Evolutionary conservation across 2,888 invertebrate genomes (phyloP), one percentile per base, ranked within the genome.

Genomic region (Ochropleura leucogaster): DNA sequence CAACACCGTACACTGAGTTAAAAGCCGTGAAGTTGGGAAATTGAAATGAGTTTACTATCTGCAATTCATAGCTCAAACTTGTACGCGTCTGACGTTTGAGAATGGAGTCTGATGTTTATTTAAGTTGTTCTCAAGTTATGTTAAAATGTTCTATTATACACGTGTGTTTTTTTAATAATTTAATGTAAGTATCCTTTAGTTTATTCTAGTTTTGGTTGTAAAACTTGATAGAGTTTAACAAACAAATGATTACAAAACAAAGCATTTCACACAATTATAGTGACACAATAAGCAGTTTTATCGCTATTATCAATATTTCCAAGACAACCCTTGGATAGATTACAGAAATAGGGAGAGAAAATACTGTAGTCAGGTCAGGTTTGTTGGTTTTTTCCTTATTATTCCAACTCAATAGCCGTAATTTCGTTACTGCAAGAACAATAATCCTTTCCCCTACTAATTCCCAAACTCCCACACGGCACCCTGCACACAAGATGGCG

Each of bases 31-130:
- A 82, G 77, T 83, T 80, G 67, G 75, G 74, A 80, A 83, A 87
- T 87, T 83, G 85, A 88, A 88, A 88, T 81, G 77, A 80, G 86
- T 85, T 85, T 87, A 85, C 74, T 87, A 80, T 80, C 87, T 81
- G 73, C 76, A 80, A 75, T 85, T 87, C 87, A 83, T 76, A 82
- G 72, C 83, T 71, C 57, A 69, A 85, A 80, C 71, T 85, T 85
- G 53, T 72, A 60, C 60, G 68, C 46, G 63, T 55, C 77, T 74
- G 74, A 79, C 72, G 66, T 67, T 86, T 44, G 68, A 74, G 53
- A 75, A 77, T 63, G 57, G 42, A 72, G 60, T 79, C 65, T 83
- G 60, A 57, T 78, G 72, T 85, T 82, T 85, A 81, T 85, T 73
- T 67, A 66, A 85, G 55, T 69, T 80, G n/a, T 75, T 46, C 67